A percentile compares a stretch with the other conserved stretches of the same genome.
phyloP scores from a whole-genome alignment of 2,797 vertebrate genomes.

The Sparidentex hasta region DNA sequence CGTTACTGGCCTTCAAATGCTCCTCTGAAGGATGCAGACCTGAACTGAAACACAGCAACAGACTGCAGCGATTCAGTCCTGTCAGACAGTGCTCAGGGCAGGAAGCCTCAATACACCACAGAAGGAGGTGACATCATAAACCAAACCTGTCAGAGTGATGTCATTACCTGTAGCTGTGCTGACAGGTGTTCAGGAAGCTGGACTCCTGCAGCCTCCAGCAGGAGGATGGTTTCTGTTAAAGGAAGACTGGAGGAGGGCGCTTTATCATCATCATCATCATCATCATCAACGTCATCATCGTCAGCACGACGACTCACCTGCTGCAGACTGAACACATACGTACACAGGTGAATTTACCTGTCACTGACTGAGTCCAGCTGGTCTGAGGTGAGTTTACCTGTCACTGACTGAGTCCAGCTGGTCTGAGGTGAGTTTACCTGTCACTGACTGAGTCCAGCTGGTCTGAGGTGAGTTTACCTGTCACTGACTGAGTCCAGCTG shows the following conservation, averaged over 20 bases:
- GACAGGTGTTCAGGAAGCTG: conserved; percentile 48
- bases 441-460: conserved; percentile 84
- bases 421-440: conserved; percentile 81
- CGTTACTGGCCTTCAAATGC: no score
- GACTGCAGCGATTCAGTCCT: no score
- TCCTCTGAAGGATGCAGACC: no score
- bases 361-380: conserved; percentile 81
- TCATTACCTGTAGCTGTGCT: conserved; percentile 34
- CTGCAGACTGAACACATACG: conserved; percentile 79
- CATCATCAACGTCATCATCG: conserved; percentile 15
- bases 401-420: conserved; percentile 84
- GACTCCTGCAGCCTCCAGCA: conserved; percentile 48
- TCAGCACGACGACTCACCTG: conserved; percentile 22
- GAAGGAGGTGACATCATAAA: no score
- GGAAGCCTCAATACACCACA: no score
- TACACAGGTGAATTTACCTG: conserved; percentile 79
- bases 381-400: conserved; percentile 81
- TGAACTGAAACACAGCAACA: no score
- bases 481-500: conserved; percentile 85
- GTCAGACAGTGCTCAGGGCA: background rate
- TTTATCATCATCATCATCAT: conserved; percentile 1
- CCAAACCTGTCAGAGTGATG: conserved; percentile 6
- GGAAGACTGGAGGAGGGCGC: conserved; percentile 2
- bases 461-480: conserved; percentile 81
- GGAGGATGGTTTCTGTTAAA: conserved; percentile 32